Conservation (phyloP, 2,888 invertebrate genomes). For the Synanthedon formicaeformis region DNA sequence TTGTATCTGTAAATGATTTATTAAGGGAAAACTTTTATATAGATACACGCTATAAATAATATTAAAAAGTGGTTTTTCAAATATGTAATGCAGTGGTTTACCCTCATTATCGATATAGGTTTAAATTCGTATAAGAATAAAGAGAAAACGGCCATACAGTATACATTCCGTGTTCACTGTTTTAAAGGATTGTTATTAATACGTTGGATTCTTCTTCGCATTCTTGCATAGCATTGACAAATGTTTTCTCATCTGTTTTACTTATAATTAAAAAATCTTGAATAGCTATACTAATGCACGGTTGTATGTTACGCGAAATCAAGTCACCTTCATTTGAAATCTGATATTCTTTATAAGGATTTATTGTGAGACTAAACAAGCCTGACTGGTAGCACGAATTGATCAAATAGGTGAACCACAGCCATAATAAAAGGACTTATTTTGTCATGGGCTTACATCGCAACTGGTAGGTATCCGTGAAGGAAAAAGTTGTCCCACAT, state of each 20-base stretch:
- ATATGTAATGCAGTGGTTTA: slow-evolving; percentile 9
- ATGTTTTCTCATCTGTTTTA: background rate
- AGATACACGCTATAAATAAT: slow-evolving; percentile 7
- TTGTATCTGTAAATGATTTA: slow-evolving; percentile 1
- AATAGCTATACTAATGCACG: slow-evolving; percentile 24
- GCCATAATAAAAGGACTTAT: slow-evolving; percentile 26
- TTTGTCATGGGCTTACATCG: slow-evolving; percentile 11
- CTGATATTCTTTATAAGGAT: slow-evolving; percentile 27
- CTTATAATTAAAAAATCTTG: background rate
- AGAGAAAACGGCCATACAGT: slow-evolving; percentile 20
- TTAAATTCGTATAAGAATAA: slow-evolving; percentile 21
- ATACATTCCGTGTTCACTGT: background rate
- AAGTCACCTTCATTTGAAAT: slow-evolving; percentile 21
- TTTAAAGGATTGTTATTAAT: background rate
- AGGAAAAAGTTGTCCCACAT: slow-evolving; percentile 23
- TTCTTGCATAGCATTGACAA: background rate
- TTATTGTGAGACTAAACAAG: slow-evolving; percentile 25
- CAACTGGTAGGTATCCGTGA: slow-evolving; percentile 16
- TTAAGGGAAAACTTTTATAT: slow-evolving; percentile 11
- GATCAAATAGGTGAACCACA: slow-evolving; percentile 30
- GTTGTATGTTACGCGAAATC: slow-evolving; percentile 15
- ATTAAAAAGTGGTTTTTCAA: slow-evolving; percentile 9
- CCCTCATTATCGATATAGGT: slow-evolving; percentile 25
- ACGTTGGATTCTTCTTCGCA: slow-evolving; percentile 2
- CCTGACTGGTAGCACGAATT: slow-evolving; percentile 28